phyloP scores from a whole-genome alignment of 2,888 invertebrate genomes.

The Auanema sp. region DNA sequence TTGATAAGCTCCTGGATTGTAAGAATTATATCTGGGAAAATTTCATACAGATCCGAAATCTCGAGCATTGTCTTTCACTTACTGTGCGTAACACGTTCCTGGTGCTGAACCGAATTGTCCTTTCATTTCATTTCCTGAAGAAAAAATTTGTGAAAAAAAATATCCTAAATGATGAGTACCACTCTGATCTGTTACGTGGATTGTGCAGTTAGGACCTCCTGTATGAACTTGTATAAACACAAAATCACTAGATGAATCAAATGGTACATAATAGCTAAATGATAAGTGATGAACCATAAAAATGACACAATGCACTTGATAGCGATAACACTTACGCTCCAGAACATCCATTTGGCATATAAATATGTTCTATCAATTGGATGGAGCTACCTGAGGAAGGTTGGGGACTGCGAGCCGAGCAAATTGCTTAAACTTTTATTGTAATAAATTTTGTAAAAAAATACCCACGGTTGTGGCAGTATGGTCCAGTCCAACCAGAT shows the following conservation, averaged over 20 bases:
- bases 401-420: too few relatives aligned
- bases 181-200: neutral
- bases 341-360: too few relatives aligned
- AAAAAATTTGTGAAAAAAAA: constrained; percentile 1
- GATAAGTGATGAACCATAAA: too few relatives aligned
- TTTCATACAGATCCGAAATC: neutral
- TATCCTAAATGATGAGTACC: neutral
- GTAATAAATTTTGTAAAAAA: constrained; percentile 6
- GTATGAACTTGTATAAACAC: too few relatives aligned
- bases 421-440: too few relatives aligned
- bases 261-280: too few relatives aligned
- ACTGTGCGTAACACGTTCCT: constrained; percentile 1
- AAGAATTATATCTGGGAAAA: constrained; percentile 12
- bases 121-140: neutral
- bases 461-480: constrained; percentile 42
- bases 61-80: constrained; percentile 22
- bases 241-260: too few relatives aligned
- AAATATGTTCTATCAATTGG: too few relatives aligned
- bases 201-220: neutral
- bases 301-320: too few relatives aligned
- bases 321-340: too few relatives aligned
- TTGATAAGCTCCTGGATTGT: constrained; percentile 35
- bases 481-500: constrained; percentile 39
- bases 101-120: too few relatives aligned
- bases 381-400: too few relatives aligned